Evolutionary conservation across 2,888 invertebrate genomes (phyloP).

Genomic region (Gisinianus flammeolus): DNA sequence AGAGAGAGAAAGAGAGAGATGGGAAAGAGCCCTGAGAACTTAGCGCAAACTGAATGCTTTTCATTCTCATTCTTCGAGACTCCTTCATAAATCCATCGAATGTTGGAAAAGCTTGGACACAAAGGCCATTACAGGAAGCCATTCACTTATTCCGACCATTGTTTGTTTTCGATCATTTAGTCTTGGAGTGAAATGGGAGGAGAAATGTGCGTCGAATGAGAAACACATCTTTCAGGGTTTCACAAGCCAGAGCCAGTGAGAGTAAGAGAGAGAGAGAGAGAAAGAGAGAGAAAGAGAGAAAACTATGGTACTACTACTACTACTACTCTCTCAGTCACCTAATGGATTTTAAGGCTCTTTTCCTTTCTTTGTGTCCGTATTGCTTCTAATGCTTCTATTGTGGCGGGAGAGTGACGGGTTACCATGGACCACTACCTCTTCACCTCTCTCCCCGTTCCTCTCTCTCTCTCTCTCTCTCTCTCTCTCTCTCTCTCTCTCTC

Average conservation of each 20-base stretch:
- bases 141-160: slow-evolving; percentile 54
- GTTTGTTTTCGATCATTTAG: slow-evolving; percentile 55
- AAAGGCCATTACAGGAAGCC: slow-evolving; percentile 51
- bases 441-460: not conserved
- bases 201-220: slow-evolving; percentile 46
- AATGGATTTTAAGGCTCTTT: slow-evolving; percentile 44
- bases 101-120: slow-evolving; percentile 42
- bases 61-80: slow-evolving; percentile 48
- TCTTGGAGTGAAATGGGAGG: slow-evolving; percentile 39
- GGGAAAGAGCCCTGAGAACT: not conserved
- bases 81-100: slow-evolving; percentile 51
- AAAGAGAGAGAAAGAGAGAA: slow-evolving; percentile 32
- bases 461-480: not conserved
- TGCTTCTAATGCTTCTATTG: slow-evolving; percentile 38
- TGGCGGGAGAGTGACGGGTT: slow-evolving; percentile 37
- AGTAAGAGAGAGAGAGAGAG: slow-evolving; percentile 24
- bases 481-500: slow-evolving; percentile 1
- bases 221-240: slow-evolving; percentile 39
- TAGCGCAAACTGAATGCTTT: slow-evolving; percentile 22
- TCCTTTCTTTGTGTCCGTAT: slow-evolving; percentile 38
- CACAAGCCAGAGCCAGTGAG: too few species aligned
- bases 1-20: not conserved
- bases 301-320: not conserved
- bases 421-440: slow-evolving; percentile 41
- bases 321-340: slow-evolving; percentile 35